Percentiles rank a stretch among this genome's conserved stretches.
These are phyloP conservation scores for Drosophila rubida DNA, from an alignment of 2,888 invertebrate species.

Conservation along the genomic window DNA sequence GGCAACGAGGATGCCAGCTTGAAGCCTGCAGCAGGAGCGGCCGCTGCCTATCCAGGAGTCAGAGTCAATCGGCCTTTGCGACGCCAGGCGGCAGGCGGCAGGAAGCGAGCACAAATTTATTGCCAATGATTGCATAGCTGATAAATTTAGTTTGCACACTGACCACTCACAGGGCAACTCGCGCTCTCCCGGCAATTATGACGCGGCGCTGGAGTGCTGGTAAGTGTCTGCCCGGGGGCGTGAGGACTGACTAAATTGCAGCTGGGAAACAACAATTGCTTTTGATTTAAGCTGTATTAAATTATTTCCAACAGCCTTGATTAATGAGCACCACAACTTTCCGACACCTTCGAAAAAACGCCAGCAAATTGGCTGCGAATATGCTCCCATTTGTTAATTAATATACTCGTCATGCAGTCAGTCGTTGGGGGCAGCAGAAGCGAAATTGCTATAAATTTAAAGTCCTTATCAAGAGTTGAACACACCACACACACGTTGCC, in stretches of 20 bases:
- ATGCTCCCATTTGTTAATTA: neutral
- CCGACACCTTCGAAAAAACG: slow-evolving; percentile 19
- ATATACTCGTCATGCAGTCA: neutral
- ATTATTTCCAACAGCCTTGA: slow-evolving; percentile 51
- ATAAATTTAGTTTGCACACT: slow-evolving; percentile 68
- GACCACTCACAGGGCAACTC: slow-evolving; percentile 2
- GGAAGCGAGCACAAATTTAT: slow-evolving; percentile 64
- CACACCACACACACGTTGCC: neutral
- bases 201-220: slow-evolving; percentile 33
- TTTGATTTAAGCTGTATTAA: slow-evolving; percentile 67
- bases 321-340: slow-evolving; percentile 54
- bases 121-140: slow-evolving; percentile 71
- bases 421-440: neutral
- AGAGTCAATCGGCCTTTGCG: slow-evolving; percentile 33
- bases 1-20: slow-evolving; percentile 1
- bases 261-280: slow-evolving; percentile 48
- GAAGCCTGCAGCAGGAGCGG: neutral
- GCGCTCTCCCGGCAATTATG: slow-evolving; percentile 62
- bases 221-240: slow-evolving; percentile 21
- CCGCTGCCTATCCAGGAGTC: neutral
- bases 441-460: slow-evolving; percentile 17
- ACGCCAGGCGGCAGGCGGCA: slow-evolving; percentile 31
- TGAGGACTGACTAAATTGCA: slow-evolving; percentile 69
- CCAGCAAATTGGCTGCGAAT: slow-evolving; percentile 14
- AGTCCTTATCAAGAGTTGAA: neutral